Percentiles rank a stretch among this genome's conserved stretches.
Evolutionary conservation across 2,797 vertebrate species (phyloP).

Genomic region (Acipenser oxyrinchus): DNA sequence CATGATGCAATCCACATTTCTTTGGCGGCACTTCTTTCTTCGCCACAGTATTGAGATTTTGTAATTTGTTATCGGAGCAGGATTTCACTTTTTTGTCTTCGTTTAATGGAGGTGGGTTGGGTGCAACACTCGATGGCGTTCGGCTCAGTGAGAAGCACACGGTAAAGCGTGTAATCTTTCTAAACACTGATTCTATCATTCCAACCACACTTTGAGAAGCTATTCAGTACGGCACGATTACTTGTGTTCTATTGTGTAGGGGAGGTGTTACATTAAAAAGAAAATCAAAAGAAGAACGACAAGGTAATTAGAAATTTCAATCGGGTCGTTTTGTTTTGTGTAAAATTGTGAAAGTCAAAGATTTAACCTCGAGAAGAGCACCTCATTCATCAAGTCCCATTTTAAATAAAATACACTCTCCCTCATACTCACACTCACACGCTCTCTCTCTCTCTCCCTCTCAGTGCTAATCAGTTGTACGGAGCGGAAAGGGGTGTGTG

Average conservation of each 20-base stretch:
- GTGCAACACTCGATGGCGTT: too few species aligned
- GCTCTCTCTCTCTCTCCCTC: too few species aligned
- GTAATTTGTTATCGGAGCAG: too few species aligned
- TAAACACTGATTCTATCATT: neutral
- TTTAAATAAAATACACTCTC: neutral
- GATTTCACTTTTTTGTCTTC: too few species aligned
- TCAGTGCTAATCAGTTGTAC: too few species aligned
- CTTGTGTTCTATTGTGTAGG: neutral
- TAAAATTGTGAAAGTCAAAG: neutral
- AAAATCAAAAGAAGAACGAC: neutral
- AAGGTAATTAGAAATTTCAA: slow-evolving; percentile 1
- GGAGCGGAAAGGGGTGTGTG: too few species aligned
- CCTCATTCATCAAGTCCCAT: neutral
- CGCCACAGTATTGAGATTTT: too few species aligned
- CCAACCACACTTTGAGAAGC: neutral
- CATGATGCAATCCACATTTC: too few species aligned
- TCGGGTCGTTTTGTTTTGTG: neutral
- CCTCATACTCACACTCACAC: neutral
- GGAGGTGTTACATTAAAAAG: neutral
- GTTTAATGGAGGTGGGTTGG: too few species aligned
- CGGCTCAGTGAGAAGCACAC: too few species aligned
- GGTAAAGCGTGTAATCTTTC: neutral
- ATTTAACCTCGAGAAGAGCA: neutral
- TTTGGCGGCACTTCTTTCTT: too few species aligned
- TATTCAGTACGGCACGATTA: neutral